Evolutionary conservation across 2,113 vertebrate species (phyloP), one percentile per base, ranked within the genome.

Genomic region (Oryzias celebensis): DNA sequence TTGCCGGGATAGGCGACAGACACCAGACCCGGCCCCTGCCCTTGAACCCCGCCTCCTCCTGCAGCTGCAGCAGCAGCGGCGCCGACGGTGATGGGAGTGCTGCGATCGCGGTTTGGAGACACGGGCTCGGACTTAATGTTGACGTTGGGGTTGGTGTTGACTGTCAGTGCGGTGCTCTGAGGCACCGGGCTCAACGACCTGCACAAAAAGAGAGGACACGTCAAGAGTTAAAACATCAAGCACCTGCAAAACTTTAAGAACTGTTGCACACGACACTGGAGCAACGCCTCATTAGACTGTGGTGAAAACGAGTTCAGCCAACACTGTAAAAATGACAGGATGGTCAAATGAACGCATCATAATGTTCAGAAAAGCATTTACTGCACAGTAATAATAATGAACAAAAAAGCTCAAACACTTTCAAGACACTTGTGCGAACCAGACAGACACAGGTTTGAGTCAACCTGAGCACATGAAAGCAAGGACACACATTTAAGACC

Each of bases 81-180:
- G 48, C 10, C 12, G 36, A 20, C 68, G 68, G 82, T 73, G 73
- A 68, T 66, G 14, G 95, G 95, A 3, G 96, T 94, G 91, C 89
- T 93, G 68, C 94, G 92, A 53, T 96, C 96, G 0, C 95, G 94
- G 84, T 93, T 96, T 1, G 97, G 97, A 0, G 97, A 98, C 64
- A 98, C 92, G 0, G 97, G 97, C 75, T 99, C 97, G 0, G 94
- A 96, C 89, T 99, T 99, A 91, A 99, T 97, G 93, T 92, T 96
- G 91, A 99, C 81, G 83, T 93, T 92, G 62, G 94, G 93, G 88
- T 94, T 94, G 65, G 95, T 97, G 92, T 95, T 96, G 88, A 98
- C 93, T 0, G 94, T 96, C 89, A 98, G 88, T 3, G 94, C 92
- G 53, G 93, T 81, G 68, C 92, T 89, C 17, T 95, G 95, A 71